Conservation (phyloP, 2,888 invertebrate genomes). For the Platypus cylindrus region DNA sequence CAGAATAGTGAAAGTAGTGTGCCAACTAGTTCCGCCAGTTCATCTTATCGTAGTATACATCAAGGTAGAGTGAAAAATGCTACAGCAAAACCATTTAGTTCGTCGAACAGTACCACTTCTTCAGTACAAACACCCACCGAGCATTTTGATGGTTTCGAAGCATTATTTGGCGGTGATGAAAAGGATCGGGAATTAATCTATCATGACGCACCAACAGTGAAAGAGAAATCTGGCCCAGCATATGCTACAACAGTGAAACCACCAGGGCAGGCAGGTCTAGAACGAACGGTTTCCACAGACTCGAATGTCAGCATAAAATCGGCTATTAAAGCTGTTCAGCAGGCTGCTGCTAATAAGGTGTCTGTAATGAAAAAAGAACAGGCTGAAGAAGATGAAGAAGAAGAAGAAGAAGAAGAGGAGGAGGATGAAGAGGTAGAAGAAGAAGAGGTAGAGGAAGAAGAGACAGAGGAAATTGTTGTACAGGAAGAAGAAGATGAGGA, state of each 20-base stretch:
- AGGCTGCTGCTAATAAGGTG: slow-evolving; percentile 22
- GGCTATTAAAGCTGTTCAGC: slow-evolving; percentile 20
- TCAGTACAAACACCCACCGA: slow-evolving; percentile 32
- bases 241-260: slow-evolving; percentile 9
- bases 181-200: slow-evolving; percentile 22
- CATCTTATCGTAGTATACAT: slow-evolving; percentile 20
- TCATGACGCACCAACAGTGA: slow-evolving; percentile 18
- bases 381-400: slow-evolving; percentile 18
- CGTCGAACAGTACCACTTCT: slow-evolving; percentile 28
- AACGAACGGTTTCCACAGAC: slow-evolving; percentile 11
- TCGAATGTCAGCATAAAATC: slow-evolving; percentile 15
- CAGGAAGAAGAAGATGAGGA: slow-evolving; percentile 21
- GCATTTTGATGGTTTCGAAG: slow-evolving; percentile 27
- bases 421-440: slow-evolving; percentile 12
- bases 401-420: slow-evolving; percentile 24
- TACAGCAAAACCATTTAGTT: slow-evolving; percentile 33
- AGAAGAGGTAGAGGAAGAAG: background rate
- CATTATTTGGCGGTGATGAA: slow-evolving; percentile 31
- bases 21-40: slow-evolving; percentile 16
- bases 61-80: slow-evolving; percentile 28
- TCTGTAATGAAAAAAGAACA: slow-evolving; percentile 8
- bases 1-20: slow-evolving; percentile 39
- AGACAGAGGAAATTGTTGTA: slow-evolving; percentile 5
- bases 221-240: slow-evolving; percentile 10
- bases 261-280: slow-evolving; percentile 5